A percentile compares a stretch with the other conserved stretches of the same genome.
Evolutionary conservation across 37 sponge, comb jelly and placozoan species (phyloP).

Genomic region (Mnemiopsis leidyi): DNA sequence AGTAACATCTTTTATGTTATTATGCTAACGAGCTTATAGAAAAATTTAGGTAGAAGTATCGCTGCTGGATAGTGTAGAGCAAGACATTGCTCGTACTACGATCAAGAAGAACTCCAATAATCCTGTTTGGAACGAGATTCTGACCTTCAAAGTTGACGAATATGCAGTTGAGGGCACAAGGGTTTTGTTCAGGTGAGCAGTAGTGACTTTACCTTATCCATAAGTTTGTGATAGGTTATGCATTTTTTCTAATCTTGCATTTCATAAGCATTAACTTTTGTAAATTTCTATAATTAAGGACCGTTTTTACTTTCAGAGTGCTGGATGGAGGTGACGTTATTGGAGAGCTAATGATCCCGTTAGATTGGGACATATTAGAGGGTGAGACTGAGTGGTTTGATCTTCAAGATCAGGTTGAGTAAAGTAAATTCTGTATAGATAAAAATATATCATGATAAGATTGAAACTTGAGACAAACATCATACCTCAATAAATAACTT

Average conservation of each 20-base stretch:
- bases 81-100: neutral
- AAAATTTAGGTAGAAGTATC: neutral
- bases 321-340: conserved; percentile 28
- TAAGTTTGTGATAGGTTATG: too few relatives aligned
- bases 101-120: conserved; percentile 13
- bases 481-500: too few relatives aligned
- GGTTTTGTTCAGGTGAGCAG: neutral
- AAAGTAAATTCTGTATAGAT: too few relatives aligned
- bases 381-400: conserved; percentile 11
- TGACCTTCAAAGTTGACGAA: neutral
- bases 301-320: neutral
- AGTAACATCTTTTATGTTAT: too few relatives aligned
- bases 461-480: too few relatives aligned
- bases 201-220: too few relatives aligned
- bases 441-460: too few relatives aligned
- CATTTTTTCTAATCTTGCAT: too few relatives aligned
- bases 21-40: conserved; percentile 1
- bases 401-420: conserved; percentile 31
- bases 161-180: neutral
- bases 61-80: neutral
- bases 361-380: neutral
- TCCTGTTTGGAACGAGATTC: conserved; percentile 65
- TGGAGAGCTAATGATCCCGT: neutral
- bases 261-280: too few relatives aligned
- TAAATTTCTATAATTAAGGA: neutral